A percentile compares a stretch with the other conserved stretches of the same genome.
phyloP scores from a whole-genome alignment of 1,140 invertebrate genomes.

The Macrostomum lignano region DNA sequence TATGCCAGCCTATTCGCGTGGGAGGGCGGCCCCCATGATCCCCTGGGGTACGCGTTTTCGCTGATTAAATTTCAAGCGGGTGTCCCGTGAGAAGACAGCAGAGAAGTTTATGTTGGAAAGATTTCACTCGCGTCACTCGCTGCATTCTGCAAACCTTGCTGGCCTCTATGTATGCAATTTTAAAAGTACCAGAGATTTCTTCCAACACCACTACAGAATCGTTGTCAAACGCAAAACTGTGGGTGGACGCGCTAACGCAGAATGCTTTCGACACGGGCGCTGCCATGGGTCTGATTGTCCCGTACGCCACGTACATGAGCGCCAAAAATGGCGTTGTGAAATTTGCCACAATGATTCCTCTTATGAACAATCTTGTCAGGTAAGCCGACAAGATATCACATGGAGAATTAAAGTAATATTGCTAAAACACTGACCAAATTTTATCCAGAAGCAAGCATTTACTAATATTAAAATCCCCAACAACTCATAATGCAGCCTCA shows the following conservation, averaged over 20 bases:
- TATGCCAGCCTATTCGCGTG: no score
- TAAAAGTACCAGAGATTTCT: not conserved
- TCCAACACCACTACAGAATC: constrained; percentile 12
- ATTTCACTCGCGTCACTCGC: no score
- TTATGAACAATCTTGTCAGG: constrained; percentile 17
- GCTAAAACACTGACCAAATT: no score
- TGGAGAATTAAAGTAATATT: no score
- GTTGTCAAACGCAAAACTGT: constrained; percentile 13
- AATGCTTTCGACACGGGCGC: constrained; percentile 22
- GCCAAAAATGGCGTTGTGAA: constrained; percentile 13
- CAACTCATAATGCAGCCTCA: constrained; percentile 13
- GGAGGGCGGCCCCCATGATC: no score
- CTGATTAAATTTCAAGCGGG: no score
- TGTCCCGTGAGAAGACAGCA: no score
- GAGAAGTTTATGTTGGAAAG: no score
- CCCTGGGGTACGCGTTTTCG: no score
- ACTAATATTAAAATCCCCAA: not conserved
- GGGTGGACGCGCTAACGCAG: constrained; percentile 18
- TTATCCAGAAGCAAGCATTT: no score
- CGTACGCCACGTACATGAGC: constrained; percentile 16
- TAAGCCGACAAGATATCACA: constrained; percentile 8
- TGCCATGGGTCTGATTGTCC: constrained; percentile 14
- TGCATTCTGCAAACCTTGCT: no score
- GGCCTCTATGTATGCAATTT: no score
- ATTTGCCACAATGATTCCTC: constrained; percentile 13